These are phyloP conservation scores for Hyperoplus lanceolatus DNA, from an alignment of 2,797 vertebrate species.

Conservation along the genomic window DNA sequence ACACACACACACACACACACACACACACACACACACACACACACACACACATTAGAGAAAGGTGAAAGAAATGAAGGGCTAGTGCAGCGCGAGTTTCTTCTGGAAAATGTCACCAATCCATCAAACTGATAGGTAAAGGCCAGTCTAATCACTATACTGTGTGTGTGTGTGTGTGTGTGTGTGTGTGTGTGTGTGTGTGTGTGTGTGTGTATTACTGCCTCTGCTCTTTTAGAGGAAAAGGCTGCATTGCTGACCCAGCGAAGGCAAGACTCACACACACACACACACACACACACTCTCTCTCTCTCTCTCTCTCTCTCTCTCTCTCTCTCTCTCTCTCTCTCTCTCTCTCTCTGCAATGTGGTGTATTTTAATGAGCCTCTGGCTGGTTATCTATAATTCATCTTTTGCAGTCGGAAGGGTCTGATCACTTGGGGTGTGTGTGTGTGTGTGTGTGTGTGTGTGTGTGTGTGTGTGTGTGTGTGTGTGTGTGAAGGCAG, in stretches of 20 bases:
- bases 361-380: conserved; percentile 54
- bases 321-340: too few relatives aligned
- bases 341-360: neutral
- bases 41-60: conserved; percentile 13
- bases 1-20: too few relatives aligned
- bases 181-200: conserved; percentile 40
- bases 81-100: conserved; percentile 50
- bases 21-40: conserved; percentile 9
- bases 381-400: conserved; percentile 50
- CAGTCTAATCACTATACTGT: conserved; percentile 65
- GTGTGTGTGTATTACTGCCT: neutral
- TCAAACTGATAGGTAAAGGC: conserved; percentile 76
- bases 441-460: conserved; percentile 4
- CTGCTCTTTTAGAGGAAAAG: conserved; percentile 43
- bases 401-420: conserved; percentile 46
- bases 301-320: too few relatives aligned
- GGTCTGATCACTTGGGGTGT: conserved; percentile 9
- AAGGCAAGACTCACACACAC: conserved; percentile 17
- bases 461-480: neutral
- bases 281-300: conserved; percentile 1
- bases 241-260: conserved; percentile 40
- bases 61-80: conserved; percentile 50
- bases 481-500: neutral
- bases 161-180: conserved; percentile 33
- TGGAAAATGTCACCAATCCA: conserved; percentile 76